phyloP scores from a whole-genome alignment of 2,888 invertebrate genomes.

The Agrilus cyanescens region DNA sequence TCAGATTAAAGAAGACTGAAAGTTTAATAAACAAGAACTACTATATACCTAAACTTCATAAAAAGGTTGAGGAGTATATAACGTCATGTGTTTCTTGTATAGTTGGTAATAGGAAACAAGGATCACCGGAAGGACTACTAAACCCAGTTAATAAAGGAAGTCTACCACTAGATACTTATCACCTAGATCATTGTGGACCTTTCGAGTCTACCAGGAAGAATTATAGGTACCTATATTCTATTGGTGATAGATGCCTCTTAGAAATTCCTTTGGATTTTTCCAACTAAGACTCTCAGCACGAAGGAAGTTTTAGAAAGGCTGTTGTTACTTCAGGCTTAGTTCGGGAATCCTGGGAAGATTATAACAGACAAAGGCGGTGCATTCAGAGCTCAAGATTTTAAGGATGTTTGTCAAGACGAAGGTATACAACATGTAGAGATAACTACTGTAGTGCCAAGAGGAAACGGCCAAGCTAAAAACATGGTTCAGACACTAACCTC shows the following conservation, averaged over 20 bases:
- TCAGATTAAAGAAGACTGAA: no score
- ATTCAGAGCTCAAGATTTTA: conserved; percentile 26
- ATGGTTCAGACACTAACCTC: conserved; percentile 20
- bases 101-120: no score
- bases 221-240: no score
- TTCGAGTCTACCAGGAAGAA: no score
- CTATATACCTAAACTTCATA: no score
- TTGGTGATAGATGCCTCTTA: conserved; percentile 27
- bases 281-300: conserved; percentile 21
- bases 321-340: conserved; percentile 21
- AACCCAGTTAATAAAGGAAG: no score
- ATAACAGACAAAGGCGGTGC: conserved; percentile 28
- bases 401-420: conserved; percentile 25
- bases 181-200: no score
- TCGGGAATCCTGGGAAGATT: conserved; percentile 27
- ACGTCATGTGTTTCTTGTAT: no score
- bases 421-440: conserved; percentile 23
- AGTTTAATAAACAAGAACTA: no score
- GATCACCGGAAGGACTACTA: no score
- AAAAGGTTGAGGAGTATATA: no score
- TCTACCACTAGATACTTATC: no score
- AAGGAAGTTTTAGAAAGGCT: conserved; percentile 25
- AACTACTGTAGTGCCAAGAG: conserved; percentile 24
- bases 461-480: conserved; percentile 29
- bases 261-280: conserved; percentile 29